Evolutionary conservation across 1,140 invertebrate genomes (phyloP), one percentile per base, ranked within the genome.

Genomic region (Micrasema minimum): DNA sequence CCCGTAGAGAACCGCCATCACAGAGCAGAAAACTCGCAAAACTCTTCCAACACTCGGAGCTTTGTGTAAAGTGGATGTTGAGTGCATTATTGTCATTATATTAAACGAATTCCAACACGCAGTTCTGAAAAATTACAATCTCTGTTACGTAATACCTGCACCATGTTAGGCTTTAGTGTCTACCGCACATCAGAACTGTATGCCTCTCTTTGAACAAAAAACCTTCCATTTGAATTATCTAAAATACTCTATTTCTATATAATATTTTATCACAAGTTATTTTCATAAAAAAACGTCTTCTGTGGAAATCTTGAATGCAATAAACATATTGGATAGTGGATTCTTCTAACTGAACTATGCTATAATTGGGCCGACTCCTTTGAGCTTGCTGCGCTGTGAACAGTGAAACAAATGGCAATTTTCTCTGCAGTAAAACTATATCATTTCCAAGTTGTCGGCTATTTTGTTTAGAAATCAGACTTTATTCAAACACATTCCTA

Each of bases 401-500:
- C 20, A 9, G 50, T 51, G 50, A 31, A 51, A 22, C n/a, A n/a
- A n/a, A n/a, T n/a, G n/a, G n/a, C n/a, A n/a, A n/a, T 46, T 6
- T n/a, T 46, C 43, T 46, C 43, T 16, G 43, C 16, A 16, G 14
- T 46, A 12, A 46, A 4, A 5, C 26, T 31, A 31, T 7, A n/a
- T 16, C 43, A 16, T 16, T 5, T 46, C n/a, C 10, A 16, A n/a
- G n/a, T 46, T 16, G n/a, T 46, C 14, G 11, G n/a, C 43, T 46
- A 46, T 51, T 51, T 11, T 22, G 14, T 20, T 41, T 61, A 66
- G 41, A 48, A 66, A 66, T 66, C 64, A 66, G 64, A 66, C 64
- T 66, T 66, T 66, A 51, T 50, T 66, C 37, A 37, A 66, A 66
- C 61, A 48, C 31, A 50, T 41, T 43, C 20, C 57, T 43, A 62